Base-by-base conservation (phyloP, 2,113 vertebrate species). In the Etia nguti region DNA sequence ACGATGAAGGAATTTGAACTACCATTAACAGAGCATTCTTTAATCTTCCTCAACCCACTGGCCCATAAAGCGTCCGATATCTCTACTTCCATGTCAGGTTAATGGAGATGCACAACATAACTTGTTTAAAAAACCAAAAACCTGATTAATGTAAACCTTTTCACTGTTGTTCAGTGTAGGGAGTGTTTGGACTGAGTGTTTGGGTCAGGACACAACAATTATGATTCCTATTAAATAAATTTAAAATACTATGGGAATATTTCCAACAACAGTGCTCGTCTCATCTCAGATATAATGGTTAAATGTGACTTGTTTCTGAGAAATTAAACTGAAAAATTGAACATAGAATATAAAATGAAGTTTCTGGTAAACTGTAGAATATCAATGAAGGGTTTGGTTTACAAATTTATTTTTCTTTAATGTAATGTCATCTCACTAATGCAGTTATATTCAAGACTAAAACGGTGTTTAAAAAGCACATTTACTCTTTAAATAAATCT, bases 401-500 rank as follows among this genome's bases (percentile, higher is more conserved):
- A 65, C 4, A 12, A 36, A n/a, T 26, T 9, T 38, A 3, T 36
- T 9, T 36, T 2, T n/a, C 10, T 6, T 10, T 0, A 1, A 36
- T n/a, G n/a, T n/a, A 36, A 65, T 36, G 31, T n/a, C 18, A 65
- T 65, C 60, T 65, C 31, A 36, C 18, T 65, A 36, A 38, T 38
- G 31, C 31, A n/a, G 60, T 38, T 65, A 12, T 26, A 46, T 46
- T 18, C 41, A 18, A 46, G 68, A 26, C n/a, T 73, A 73, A 73
- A 73, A 26, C 2, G 1, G 9, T 48, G 60, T 65, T 65, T 38
- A 38, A 38, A 65, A 65, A 16, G 6, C 31, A 55, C 2, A 55
- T 83, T 83, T 15, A 43, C 22, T 29, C 5, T 52, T 43, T 16
- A 16, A 83, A 73, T 41, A 29, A 75, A 77, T 84, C 24, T 38